phyloP scores from a whole-genome alignment of 1,140 invertebrate species.

The Rhizoglyphus robini region DNA sequence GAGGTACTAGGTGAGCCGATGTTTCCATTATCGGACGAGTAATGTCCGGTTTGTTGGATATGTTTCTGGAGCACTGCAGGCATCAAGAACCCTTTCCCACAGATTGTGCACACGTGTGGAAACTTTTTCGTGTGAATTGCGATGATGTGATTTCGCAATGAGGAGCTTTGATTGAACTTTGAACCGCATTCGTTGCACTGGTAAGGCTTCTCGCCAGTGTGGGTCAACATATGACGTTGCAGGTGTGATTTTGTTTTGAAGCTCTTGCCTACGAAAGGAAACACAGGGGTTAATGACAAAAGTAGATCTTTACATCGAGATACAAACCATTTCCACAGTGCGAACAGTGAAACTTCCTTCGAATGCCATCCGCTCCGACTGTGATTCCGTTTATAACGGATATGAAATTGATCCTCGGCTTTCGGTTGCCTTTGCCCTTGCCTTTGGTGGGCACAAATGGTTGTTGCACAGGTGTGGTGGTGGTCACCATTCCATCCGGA shows the following conservation, averaged over 20 bases:
- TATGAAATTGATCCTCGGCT: conserved; percentile 21
- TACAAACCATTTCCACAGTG: conserved; percentile 23
- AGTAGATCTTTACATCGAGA: no score
- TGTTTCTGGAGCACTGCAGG: conserved; percentile 24
- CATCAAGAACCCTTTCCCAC: conserved; percentile 24
- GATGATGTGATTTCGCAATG: conserved; percentile 25
- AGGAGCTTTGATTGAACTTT: conserved; percentile 25
- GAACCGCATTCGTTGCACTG: conserved; percentile 23
- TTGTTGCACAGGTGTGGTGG: neutral
- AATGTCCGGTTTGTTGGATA: neutral
- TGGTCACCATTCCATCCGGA: no score
- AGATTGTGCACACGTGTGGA: conserved; percentile 22
- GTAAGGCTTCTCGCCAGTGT: conserved; percentile 25
- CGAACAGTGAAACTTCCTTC: conserved; percentile 25
- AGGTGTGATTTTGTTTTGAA: conserved; percentile 26
- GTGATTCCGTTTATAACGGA: conserved; percentile 10
- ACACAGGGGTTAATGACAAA: no score
- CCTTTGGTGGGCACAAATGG: conserved; percentile 7
- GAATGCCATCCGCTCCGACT: conserved; percentile 5
- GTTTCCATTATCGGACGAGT: no score
- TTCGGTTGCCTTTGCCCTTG: conserved; percentile 24
- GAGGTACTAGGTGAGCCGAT: no score
- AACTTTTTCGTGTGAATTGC: conserved; percentile 26
- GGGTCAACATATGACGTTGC: conserved; percentile 24
- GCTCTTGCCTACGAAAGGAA: conserved; percentile 18